Base-by-base conservation (phyloP, 1,140 invertebrate species). In the Hormaphis cornu region DNA sequence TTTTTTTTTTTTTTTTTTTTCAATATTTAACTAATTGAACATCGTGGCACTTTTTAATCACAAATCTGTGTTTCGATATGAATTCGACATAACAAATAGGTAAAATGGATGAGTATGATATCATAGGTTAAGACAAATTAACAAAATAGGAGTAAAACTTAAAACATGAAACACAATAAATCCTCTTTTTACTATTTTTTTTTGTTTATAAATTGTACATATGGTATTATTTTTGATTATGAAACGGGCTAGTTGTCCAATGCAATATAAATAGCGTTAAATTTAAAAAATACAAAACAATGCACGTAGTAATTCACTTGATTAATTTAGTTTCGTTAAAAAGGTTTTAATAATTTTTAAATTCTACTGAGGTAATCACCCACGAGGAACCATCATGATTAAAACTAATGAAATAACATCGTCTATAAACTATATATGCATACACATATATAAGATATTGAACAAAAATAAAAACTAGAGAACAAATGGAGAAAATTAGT, bases 1-100 rank as follows among this genome's bases (percentile, higher is more conserved):
- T 61, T 46, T 37, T 8, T n/a, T n/a, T 4, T 5, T 46, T 46
- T 46, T 46, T 46, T 10, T 50, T 66, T 16, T 48, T 48, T 48
- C 30, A 46, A 66, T 66, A 66, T 66, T 66, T 66, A 61, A 66
- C 61, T 66, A 66, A 66, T 66, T 66, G 61, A 66, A 66, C 61
- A 66, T 66, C 42, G 61, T 66, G 61, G 61, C 61, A 66, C 61
- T 66, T 66, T 66, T 66, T 33, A 66, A 66, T 66, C 61, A 66
- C 61, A 66, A 66, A 66, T 48, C 37, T 63, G 58, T 48, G 61
- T 66, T 46, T 66, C 40, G 61, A 66, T 66, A 66, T 66, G 61
- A 66, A 50, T 66, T 66, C 44, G 61, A 66, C 61, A 50, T 66
- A 50, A 44, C 59, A 63, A 66, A 66, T 66, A 35, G 61, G 44